Percentiles rank a stretch among this genome's conserved stretches.
Evolutionary conservation across 2,797 vertebrate genomes (phyloP).

Genomic region (Chloroceryle inda): DNA sequence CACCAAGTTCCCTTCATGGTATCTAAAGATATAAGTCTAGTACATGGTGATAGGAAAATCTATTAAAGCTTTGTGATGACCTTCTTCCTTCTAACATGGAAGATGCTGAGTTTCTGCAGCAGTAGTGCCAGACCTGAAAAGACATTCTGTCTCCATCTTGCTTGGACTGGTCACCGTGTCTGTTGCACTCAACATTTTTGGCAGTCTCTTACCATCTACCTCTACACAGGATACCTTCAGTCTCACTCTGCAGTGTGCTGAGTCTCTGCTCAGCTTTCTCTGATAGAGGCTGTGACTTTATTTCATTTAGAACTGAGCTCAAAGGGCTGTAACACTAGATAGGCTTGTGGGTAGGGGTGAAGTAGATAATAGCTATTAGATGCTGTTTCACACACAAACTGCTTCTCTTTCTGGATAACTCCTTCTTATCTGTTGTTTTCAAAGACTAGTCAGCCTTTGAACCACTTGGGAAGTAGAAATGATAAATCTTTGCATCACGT

Average conservation of each 20-base stretch:
- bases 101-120: neutral
- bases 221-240: neutral
- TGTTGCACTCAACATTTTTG: neutral
- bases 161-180: rapidly evolving
- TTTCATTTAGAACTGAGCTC: neutral
- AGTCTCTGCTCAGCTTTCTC: neutral
- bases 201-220: neutral
- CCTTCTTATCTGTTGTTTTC: neutral
- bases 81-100: neutral
- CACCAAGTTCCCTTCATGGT: neutral
- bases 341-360: rapidly evolving
- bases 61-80: neutral
- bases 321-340: neutral
- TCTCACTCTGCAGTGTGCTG: neutral
- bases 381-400: neutral
- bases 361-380: neutral
- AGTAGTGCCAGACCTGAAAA: neutral
- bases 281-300: neutral
- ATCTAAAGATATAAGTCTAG: neutral
- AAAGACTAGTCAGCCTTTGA: neutral
- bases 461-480: neutral
- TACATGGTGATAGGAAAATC: neutral
- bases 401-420: neutral
- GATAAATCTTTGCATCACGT: neutral
- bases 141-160: neutral